These are phyloP conservation scores for Ophraella communa DNA, from an alignment of 2,888 invertebrate species.

Conservation along the genomic window DNA sequence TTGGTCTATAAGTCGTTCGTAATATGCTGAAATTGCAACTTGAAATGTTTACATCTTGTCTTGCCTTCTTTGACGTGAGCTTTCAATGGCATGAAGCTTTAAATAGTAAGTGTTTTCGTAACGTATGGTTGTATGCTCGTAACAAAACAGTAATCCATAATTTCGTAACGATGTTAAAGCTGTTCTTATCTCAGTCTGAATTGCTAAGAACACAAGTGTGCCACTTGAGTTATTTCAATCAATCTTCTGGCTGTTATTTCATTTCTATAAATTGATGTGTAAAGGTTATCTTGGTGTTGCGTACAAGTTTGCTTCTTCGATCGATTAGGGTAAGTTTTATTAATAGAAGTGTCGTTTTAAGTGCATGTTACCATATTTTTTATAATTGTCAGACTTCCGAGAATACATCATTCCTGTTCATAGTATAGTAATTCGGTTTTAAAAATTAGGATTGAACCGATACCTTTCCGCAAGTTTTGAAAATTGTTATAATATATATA, in stretches of 20 bases:
- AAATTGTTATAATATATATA: no score
- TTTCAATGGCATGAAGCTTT: slow-evolving; percentile 8
- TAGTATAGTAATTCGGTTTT: no score
- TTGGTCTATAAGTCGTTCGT: not conserved
- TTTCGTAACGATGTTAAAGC: slow-evolving; percentile 12
- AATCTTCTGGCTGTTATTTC: slow-evolving; percentile 9
- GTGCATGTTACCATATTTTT: not conserved
- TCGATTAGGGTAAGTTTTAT: slow-evolving; percentile 6
- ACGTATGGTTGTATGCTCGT: slow-evolving; percentile 1
- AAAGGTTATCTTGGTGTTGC: slow-evolving; percentile 15
- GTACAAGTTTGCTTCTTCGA: slow-evolving; percentile 2
- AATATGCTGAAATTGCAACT: slow-evolving; percentile 6
- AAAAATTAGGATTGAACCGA: no score
- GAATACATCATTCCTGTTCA: no score
- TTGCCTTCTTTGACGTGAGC: slow-evolving; percentile 3
- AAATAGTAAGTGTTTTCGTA: slow-evolving; percentile 20
- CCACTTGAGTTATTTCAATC: slow-evolving; percentile 21
- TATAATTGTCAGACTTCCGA: no score
- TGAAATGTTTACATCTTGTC: slow-evolving; percentile 18
- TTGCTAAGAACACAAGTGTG: slow-evolving; percentile 2
- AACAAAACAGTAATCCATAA: slow-evolving; percentile 22
- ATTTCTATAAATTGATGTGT: slow-evolving; percentile 18
- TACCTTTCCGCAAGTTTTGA: no score
- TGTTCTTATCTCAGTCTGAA: slow-evolving; percentile 5
- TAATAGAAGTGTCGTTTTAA: not conserved